Evolutionary conservation across 2,113 vertebrate genomes (phyloP), one percentile per base, ranked within the genome.

Genomic region (Sardina pilchardus): DNA sequence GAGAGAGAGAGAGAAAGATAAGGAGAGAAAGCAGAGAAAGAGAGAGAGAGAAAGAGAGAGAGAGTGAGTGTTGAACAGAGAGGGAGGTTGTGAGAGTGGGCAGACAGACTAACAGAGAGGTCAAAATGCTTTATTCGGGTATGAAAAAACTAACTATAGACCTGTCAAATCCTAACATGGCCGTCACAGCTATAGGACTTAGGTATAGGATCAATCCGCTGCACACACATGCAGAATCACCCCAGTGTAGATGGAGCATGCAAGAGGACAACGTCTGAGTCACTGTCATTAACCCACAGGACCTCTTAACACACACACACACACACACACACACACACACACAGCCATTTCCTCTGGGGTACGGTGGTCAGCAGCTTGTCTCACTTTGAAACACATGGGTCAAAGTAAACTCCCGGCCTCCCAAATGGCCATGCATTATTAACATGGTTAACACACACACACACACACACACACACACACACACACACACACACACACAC

Each of bases 401-500:
- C 71, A 16, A 19, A 78, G 71, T 71, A 34, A 71, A 71, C 26
- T 78, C 71, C 30, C 30, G 8, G 63, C 63, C 30, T 36, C 71
- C 71, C 71, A 78, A 78, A 78, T 36, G 30, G 14, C 30, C 34
- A 36, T 78, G 71, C 26, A 78, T 78, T 78, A 78, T 78, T 78
- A 34, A 78, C 71, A 78, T 14, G 16, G 30, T 34, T 34, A 71
- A 71, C 67, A 30, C 67, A 30, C 30, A 30, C 67, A 30, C 7
- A 75, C n/a, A 75, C 67, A 75, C 67, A 75, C 67, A 34, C 26
- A 75, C 67, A 75, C 0, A 75, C n/a, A 75, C 26, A 71, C 26
- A 71, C 5, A 75, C 30, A 75, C 67, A 75, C 30, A 75, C 67
- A 36, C 67, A 75, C 67, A 75, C 67, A 75, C 30, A 78, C 71